These are phyloP conservation scores for Pipra filicauda DNA, from an alignment of 2,113 vertebrate genomes.

Conservation along the genomic window DNA sequence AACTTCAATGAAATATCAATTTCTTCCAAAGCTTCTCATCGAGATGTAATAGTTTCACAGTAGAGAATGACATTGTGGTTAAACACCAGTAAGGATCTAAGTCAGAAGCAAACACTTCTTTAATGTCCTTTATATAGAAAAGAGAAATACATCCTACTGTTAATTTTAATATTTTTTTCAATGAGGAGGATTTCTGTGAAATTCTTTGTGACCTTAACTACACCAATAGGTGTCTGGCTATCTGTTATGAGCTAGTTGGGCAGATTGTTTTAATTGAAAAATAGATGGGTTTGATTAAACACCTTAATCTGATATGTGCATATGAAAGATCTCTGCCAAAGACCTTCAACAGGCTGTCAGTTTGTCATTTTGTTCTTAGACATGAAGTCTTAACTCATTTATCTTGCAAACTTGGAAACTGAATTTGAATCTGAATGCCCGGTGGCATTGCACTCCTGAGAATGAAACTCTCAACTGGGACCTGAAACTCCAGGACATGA, in stretches of 20 bases:
- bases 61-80: slow-evolving; percentile 42
- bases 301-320: not conserved
- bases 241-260: not conserved
- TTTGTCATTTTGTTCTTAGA: not conserved
- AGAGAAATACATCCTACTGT: not conserved
- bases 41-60: slow-evolving; percentile 58
- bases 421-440: not conserved
- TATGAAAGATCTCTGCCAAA: not conserved
- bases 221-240: not conserved
- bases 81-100: slow-evolving; percentile 38
- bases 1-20: slow-evolving; percentile 47
- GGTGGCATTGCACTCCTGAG: not conserved
- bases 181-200: not conserved
- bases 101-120: slow-evolving; percentile 22
- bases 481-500: not conserved
- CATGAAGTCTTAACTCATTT: not conserved
- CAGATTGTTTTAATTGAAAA: not conserved
- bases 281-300: not conserved
- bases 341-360: not conserved
- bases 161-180: not conserved
- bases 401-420: not conserved
- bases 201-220: not conserved
- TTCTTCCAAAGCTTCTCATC: slow-evolving; percentile 38
- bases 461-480: not conserved
- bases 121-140: slow-evolving; percentile 5